These are phyloP conservation scores for Anguilla anguilla DNA, from an alignment of 2,797 vertebrate genomes.

Conservation along the genomic window DNA sequence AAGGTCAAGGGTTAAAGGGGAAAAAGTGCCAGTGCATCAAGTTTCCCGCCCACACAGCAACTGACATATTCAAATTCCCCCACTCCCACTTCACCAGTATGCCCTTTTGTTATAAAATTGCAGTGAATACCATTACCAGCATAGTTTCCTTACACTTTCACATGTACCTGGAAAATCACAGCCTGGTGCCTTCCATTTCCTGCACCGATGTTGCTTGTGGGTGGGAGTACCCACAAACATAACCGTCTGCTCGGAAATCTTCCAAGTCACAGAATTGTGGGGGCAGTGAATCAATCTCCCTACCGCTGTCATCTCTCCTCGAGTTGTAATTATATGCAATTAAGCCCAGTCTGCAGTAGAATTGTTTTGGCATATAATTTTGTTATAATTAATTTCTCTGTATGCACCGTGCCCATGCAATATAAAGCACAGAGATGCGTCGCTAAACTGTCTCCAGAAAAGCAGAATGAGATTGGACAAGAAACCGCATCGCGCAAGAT, in stretches of 20 bases:
- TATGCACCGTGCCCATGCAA: background rate
- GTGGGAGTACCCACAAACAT: slow-evolving; percentile 55
- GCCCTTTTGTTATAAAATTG: slow-evolving; percentile 53
- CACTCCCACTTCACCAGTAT: slow-evolving; percentile 51
- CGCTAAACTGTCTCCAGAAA: background rate
- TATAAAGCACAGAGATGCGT: background rate
- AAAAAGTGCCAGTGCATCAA: background rate
- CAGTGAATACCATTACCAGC: slow-evolving; percentile 6
- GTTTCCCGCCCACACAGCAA: slow-evolving; percentile 68
- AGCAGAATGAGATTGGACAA: background rate
- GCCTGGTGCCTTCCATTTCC: slow-evolving; percentile 52
- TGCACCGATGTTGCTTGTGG: slow-evolving; percentile 54
- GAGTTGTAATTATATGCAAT: slow-evolving; percentile 27
- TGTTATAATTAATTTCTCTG: slow-evolving; percentile 5
- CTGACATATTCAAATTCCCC: slow-evolving; percentile 55
- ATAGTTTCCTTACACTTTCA: slow-evolving; percentile 35
- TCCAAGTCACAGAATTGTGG: slow-evolving; percentile 21
- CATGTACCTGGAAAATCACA: slow-evolving; percentile 54
- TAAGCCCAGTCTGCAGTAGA: slow-evolving; percentile 16
- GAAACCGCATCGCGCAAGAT: background rate
- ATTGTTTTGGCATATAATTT: slow-evolving; percentile 18
- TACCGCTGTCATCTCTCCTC: slow-evolving; percentile 24
- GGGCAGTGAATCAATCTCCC: slow-evolving; percentile 24
- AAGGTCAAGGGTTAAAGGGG: background rate
- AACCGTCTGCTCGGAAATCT: slow-evolving; percentile 32